Evolutionary conservation across 2,888 invertebrate genomes (phyloP).

Genomic region (Microctonus brassicae): DNA sequence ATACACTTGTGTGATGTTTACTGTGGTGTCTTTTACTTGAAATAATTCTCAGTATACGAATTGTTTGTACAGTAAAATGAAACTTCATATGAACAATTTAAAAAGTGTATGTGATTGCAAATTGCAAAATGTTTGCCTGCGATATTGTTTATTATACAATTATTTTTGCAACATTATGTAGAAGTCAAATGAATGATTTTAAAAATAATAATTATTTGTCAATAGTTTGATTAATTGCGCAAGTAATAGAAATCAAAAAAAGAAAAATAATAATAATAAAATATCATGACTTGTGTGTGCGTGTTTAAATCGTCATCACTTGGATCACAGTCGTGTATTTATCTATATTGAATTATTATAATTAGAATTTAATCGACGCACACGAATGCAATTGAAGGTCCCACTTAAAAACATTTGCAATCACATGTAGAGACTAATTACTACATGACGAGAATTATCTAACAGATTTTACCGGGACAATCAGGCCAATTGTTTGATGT

Average conservation of each 20-base stretch:
- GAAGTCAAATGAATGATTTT: background rate
- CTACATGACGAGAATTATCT: no score
- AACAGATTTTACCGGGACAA: no score
- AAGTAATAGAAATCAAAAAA: no score
- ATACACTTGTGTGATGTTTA: background rate
- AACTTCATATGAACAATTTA: background rate
- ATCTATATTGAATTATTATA: slow-evolving; percentile 23
- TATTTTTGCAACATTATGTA: background rate
- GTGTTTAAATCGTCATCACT: background rate
- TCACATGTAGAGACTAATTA: no score
- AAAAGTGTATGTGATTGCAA: background rate
- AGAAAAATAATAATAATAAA: slow-evolving; percentile 19
- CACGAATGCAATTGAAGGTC: slow-evolving; percentile 23
- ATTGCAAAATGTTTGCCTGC: background rate
- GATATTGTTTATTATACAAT: background rate
- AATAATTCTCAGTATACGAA: background rate
- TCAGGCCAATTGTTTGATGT: no score
- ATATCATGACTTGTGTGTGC: background rate
- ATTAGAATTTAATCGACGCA: slow-evolving; percentile 25
- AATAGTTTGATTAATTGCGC: slow-evolving; percentile 42
- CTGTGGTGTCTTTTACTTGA: background rate
- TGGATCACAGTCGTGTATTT: background rate
- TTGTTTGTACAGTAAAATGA: background rate
- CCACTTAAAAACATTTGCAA: slow-evolving; percentile 20
- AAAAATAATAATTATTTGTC: slow-evolving; percentile 48